Base-by-base conservation (phyloP, 2,797 vertebrate species). In the Dendrocincla fuliginosa region DNA sequence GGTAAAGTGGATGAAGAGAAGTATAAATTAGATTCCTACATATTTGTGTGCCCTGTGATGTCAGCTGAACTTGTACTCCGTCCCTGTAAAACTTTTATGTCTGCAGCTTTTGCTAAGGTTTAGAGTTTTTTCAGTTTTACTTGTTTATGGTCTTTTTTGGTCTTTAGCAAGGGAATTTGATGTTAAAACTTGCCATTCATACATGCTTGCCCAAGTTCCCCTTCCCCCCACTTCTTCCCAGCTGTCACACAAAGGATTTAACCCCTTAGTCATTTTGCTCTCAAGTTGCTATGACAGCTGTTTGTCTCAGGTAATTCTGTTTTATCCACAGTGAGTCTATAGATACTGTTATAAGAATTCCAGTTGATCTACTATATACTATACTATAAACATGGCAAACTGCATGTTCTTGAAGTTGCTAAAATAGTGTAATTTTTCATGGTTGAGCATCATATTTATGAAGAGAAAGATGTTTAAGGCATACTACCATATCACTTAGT, bases 181-280 rank as follows among this genome's bases (percentile, higher is more conserved):
- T 41, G 19, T 91, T 91, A 63, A 80, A 92, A 81, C 56, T 88
- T 75, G 59, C 70, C 59, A 64, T 75, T 93, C 32, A 27, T 87
- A 46, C 33, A 16, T 67, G 57, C 20, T 9, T 87, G 56, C 53
- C 68, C 23, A 37, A 61, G 49, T 79, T 86, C 8, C 61, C 55
- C 49, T 87, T 89, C 63, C 28, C 41, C 32, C 46, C 5, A 12
- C 57, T 87, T 63, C 41, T 59, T 87, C 65, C 49, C 87, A 92
- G 75, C 70, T 95, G 90, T 95, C 78, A 55, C 33, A 59, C 44
- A 82, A 39, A 89, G 35, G 39, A 64, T 46, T 87, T 83, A 93
- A 95, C 93, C 46, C 79, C 52, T 86, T 92, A 78, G 75, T 56
- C 53, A 65, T 79, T 89, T 69, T 73, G 39, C 71, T 73, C 2